Conservation (phyloP, 1,140 invertebrate species). For the Oedothorax gibbosus region DNA sequence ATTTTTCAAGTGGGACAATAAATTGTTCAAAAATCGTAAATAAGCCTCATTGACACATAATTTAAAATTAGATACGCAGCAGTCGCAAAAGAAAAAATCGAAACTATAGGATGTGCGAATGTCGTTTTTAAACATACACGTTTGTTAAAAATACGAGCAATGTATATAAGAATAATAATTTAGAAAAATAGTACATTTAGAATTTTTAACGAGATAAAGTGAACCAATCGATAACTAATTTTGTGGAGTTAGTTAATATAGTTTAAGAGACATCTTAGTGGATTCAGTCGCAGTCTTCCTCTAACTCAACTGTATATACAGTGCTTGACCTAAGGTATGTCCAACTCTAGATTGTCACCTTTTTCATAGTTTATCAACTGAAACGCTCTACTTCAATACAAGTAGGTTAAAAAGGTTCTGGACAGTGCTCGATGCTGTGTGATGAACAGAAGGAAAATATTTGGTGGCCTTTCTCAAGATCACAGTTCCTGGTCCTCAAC, state of each 20-base stretch:
- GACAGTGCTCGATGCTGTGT: conserved; percentile 50
- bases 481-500: conserved; percentile 51
- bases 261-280: background rate
- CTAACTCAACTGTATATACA: conserved; percentile 17
- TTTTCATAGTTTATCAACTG: conserved; percentile 31
- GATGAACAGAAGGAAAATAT: conserved; percentile 48
- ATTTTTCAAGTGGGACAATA: too few relatives aligned
- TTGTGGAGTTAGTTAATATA: background rate
- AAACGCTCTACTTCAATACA: conserved; percentile 13
- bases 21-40: too few relatives aligned
- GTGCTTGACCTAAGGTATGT: conserved; percentile 40
- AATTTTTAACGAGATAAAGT: too few relatives aligned
- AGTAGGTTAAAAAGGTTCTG: conserved; percentile 33
- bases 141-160: too few relatives aligned
- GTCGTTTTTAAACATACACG: too few relatives aligned
- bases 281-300: conserved; percentile 2
- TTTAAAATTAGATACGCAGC: too few relatives aligned
- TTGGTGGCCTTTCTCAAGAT: conserved; percentile 36
- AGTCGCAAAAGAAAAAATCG: too few relatives aligned
- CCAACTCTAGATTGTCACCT: conserved; percentile 47
- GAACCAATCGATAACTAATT: too few relatives aligned
- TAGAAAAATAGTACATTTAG: too few relatives aligned
- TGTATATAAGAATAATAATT: too few relatives aligned
- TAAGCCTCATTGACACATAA: too few relatives aligned
- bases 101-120: too few relatives aligned